phyloP scores from a whole-genome alignment of 2,797 vertebrate genomes.

The Acanthis flammea region DNA sequence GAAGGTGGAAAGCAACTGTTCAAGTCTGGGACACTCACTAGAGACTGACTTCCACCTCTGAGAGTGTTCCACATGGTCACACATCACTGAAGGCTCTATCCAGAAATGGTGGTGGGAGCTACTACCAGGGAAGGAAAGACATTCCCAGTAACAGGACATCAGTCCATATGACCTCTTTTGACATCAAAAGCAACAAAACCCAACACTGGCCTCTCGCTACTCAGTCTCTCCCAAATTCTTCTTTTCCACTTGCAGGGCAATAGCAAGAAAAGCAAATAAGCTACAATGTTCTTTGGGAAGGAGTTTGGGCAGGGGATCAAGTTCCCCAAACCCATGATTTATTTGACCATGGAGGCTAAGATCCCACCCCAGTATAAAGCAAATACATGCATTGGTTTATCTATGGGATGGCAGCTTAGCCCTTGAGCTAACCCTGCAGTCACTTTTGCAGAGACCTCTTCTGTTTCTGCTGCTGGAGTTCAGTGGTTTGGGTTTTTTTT shows the following conservation, averaged over 20 bases:
- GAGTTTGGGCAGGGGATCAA: not conserved
- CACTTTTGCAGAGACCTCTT: not conserved
- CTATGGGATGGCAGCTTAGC: not conserved
- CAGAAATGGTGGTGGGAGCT: not conserved
- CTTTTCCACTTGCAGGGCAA: not conserved
- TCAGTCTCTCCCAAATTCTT: not conserved
- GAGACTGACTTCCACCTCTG: not conserved
- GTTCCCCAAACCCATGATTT: not conserved
- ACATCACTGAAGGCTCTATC: not conserved
- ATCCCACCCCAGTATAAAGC: not conserved
- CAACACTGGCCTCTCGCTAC: not conserved
- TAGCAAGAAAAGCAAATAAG: not conserved
- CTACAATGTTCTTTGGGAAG: not conserved
- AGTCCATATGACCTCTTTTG: not conserved
- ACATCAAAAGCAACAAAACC: not conserved
- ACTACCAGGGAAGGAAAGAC: not conserved
- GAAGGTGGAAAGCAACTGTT: not conserved
- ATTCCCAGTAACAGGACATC: not conserved
- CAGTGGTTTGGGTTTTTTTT: not conserved
- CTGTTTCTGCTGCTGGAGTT: not conserved
- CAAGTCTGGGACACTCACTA: not conserved
- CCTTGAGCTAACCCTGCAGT: not conserved
- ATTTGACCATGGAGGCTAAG: not conserved
- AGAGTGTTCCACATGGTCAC: not conserved
- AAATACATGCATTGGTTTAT: not conserved